These are phyloP conservation scores for Phengaris arion DNA, from an alignment of 2,888 invertebrate genomes.

Conservation along the genomic window DNA sequence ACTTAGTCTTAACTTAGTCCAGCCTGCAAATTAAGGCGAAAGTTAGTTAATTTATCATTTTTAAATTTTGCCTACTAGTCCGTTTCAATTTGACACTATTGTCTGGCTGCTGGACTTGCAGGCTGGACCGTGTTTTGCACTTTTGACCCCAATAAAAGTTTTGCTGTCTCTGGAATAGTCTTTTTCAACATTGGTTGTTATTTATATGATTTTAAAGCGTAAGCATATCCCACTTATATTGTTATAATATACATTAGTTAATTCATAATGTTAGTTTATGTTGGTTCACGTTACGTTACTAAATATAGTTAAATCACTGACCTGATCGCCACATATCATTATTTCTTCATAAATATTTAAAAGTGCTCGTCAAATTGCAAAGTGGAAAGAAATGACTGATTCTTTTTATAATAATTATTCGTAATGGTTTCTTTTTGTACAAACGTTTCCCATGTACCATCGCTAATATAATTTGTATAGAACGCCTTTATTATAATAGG, in stretches of 20 bases:
- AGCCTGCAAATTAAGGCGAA: no score
- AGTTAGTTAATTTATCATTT: no score
- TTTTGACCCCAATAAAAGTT: not conserved
- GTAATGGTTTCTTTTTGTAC: slow-evolving; percentile 29
- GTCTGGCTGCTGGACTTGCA: no score
- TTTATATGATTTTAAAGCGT: not conserved
- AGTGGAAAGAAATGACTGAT: slow-evolving; percentile 27
- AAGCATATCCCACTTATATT: slow-evolving; percentile 5
- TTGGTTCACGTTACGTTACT: slow-evolving; percentile 29
- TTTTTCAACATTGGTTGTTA: not conserved
- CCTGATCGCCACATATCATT: slow-evolving; percentile 55
- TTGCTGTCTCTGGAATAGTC: not conserved
- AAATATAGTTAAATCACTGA: slow-evolving; percentile 39
- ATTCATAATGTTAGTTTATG: slow-evolving; percentile 28
- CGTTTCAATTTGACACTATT: no score
- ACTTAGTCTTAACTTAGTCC: no score
- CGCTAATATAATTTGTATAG: slow-evolving; percentile 42
- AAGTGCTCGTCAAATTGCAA: slow-evolving; percentile 26
- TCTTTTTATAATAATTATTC: slow-evolving; percentile 8
- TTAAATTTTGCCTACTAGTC: no score
- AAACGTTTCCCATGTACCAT: slow-evolving; percentile 26
- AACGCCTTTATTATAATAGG: slow-evolving; percentile 49
- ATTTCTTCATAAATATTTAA: slow-evolving; percentile 29
- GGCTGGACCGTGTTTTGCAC: not conserved
- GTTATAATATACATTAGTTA: slow-evolving; percentile 29